A percentile compares a stretch with the other conserved stretches of the same genome.
phyloP scores from a whole-genome alignment of 2,113 vertebrate genomes.

The Spilogale gracilis region DNA sequence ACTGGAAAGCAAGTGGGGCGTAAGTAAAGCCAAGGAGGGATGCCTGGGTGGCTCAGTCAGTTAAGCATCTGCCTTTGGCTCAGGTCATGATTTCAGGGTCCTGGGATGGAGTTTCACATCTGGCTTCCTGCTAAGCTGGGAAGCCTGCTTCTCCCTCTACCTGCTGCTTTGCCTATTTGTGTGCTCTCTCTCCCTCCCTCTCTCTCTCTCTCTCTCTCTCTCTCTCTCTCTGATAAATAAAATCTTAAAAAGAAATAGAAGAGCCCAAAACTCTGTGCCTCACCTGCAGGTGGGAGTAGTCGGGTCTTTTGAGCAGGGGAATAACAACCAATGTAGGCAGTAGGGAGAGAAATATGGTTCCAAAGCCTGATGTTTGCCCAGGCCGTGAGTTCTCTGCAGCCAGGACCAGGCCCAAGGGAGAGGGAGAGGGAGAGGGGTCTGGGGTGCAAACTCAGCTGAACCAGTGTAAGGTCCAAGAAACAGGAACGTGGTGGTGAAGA shows the following conservation, averaged over 20 bases:
- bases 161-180: no score
- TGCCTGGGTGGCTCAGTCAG: no score
- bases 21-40: not conserved
- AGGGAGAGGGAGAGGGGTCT: not conserved
- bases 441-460: not conserved
- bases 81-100: no score
- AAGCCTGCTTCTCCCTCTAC: no score
- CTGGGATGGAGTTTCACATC: no score
- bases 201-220: no score
- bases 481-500: not conserved
- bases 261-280: not conserved
- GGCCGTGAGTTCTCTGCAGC: not conserved
- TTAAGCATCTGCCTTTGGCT: no score
- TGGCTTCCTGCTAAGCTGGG: no score
- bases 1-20: not conserved
- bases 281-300: accelerated
- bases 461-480: not conserved
- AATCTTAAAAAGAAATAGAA: not conserved
- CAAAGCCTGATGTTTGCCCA: not conserved
- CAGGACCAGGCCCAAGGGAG: not conserved
- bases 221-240: no score
- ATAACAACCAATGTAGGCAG: accelerated
- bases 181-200: no score
- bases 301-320: not conserved
- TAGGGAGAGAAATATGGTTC: not conserved